Evolutionary conservation across 2,888 invertebrate species (phyloP).

Genomic region (Nebria salina): DNA sequence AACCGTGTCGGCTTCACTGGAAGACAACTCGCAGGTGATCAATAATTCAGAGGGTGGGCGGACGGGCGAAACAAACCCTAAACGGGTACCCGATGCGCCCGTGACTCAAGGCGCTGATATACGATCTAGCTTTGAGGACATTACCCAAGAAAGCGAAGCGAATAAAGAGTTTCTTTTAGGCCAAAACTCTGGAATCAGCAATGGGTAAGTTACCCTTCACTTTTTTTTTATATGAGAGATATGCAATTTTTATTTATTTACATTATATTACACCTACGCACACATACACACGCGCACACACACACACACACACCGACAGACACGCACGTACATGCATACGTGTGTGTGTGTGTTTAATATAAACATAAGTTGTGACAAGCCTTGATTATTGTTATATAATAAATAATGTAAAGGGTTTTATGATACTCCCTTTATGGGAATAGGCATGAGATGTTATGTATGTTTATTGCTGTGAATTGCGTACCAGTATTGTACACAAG

Average conservation of each 20-base stretch:
- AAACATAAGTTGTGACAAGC: no score
- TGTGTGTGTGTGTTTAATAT: no score
- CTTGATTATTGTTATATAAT: no score
- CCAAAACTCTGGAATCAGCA: conserved; percentile 67
- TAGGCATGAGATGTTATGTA: no score
- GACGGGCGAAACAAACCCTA: conserved; percentile 46
- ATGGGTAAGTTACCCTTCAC: conserved; percentile 63
- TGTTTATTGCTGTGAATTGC: no score
- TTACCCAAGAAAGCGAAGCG: conserved; percentile 52
- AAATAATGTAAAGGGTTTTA: no score
- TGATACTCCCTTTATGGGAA: no score
- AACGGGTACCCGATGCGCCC: conserved; percentile 39
- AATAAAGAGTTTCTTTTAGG: conserved; percentile 67
- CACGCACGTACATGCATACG: no score
- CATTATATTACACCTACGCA: no score
- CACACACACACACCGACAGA: no score
- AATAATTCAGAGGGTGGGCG: conserved; percentile 49
- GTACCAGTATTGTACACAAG: not conserved
- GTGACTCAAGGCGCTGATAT: conserved; percentile 48
- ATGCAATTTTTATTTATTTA: not conserved
- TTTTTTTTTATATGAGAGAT: not conserved
- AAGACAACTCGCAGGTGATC: conserved; percentile 50
- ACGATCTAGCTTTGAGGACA: conserved; percentile 52
- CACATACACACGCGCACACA: no score
- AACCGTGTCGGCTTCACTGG: conserved; percentile 49